Evolutionary conservation across 2,888 invertebrate species (phyloP).

Genomic region (Petrolisthes manimaculis): DNA sequence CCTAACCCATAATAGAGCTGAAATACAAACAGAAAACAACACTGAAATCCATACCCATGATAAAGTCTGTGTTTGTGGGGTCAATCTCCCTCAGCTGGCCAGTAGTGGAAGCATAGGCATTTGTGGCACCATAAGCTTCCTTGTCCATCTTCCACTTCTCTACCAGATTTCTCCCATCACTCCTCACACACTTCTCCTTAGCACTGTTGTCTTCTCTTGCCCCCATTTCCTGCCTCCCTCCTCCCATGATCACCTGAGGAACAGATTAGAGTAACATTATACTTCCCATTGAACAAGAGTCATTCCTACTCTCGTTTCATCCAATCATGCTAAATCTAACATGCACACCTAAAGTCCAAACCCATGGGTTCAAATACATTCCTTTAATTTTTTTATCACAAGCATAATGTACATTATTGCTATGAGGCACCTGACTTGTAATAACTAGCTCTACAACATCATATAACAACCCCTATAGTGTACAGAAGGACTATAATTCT

Average conservation of each 20-base stretch:
- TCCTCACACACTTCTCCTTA: conserved; percentile 75
- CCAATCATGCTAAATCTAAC: no score
- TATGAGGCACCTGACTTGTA: no score
- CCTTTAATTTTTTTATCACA: no score
- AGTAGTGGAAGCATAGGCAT: conserved; percentile 79
- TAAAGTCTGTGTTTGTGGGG: conserved; percentile 78
- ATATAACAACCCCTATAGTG: no score
- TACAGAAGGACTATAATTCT: no score
- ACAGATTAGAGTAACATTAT: background rate
- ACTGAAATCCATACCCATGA: conserved; percentile 76
- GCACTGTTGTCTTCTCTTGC: background rate
- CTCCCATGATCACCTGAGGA: conserved; percentile 85
- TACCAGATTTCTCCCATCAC: conserved; percentile 83
- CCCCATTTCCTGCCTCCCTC: conserved; percentile 79
- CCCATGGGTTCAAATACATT: no score
- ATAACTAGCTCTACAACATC: no score
- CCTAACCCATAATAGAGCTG: no score
- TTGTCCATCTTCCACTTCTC: conserved; percentile 79
- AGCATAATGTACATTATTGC: no score
- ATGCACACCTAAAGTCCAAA: no score
- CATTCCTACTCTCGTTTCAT: no score
- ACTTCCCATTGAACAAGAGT: background rate
- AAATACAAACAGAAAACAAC: no score
- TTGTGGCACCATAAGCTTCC: conserved; percentile 72
- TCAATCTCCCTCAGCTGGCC: conserved; percentile 77